phyloP scores from a whole-genome alignment of 2,888 invertebrate species.

The Altica lythri region DNA sequence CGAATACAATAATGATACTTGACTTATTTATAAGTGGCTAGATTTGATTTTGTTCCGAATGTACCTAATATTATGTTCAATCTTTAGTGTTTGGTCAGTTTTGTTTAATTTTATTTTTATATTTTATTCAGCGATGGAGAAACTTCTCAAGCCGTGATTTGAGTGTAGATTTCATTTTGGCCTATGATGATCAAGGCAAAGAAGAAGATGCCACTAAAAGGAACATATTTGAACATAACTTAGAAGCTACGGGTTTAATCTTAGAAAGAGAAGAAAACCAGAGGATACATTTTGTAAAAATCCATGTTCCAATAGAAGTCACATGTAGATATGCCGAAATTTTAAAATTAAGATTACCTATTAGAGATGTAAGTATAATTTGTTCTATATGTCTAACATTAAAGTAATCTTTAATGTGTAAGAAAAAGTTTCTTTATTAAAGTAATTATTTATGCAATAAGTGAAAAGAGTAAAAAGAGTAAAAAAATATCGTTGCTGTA shows the following conservation, averaged over 20 bases:
- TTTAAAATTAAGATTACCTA: conserved; percentile 76
- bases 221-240: conserved; percentile 65
- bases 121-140: conserved; percentile 63
- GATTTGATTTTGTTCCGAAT: too few species aligned
- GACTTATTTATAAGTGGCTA: too few species aligned
- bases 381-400: too few species aligned
- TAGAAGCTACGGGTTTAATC: conserved; percentile 65
- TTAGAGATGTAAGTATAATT: conserved; percentile 68
- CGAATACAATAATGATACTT: too few species aligned
- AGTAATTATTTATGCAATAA: too few species aligned
- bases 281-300: conserved; percentile 70
- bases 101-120: too few species aligned
- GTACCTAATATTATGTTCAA: too few species aligned
- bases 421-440: too few species aligned
- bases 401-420: too few species aligned
- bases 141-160: conserved; percentile 61
- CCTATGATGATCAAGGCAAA: conserved; percentile 58
- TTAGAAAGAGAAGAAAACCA: conserved; percentile 67
- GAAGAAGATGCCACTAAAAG: conserved; percentile 56
- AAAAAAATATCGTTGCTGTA: too few species aligned
- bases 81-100: too few species aligned
- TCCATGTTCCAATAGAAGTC: conserved; percentile 74
- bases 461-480: too few species aligned
- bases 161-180: conserved; percentile 66
- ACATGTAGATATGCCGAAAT: conserved; percentile 75